Conservation (phyloP, 2,797 vertebrate genomes). For the Pseudochirops corinnae region DNA sequence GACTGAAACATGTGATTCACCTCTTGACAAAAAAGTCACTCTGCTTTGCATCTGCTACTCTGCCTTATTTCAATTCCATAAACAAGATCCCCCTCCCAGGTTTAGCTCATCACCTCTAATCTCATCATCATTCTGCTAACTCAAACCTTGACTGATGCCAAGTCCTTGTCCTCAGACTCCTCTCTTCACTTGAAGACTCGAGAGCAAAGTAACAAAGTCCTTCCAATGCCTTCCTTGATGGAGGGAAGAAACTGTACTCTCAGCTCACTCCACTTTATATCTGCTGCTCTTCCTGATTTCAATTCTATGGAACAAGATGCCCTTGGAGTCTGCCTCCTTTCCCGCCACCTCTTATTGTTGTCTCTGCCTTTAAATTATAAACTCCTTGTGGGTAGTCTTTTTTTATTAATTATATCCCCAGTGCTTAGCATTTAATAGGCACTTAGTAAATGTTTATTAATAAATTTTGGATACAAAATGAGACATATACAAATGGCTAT, state of each 20-base stretch:
- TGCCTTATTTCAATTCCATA: background rate
- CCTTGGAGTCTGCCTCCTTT: background rate
- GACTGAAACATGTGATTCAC: background rate
- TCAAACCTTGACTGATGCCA: background rate
- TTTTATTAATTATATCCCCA: background rate
- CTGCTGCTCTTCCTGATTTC: background rate
- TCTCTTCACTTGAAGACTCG: background rate
- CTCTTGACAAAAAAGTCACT: background rate
- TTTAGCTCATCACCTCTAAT: background rate
- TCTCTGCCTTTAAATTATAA: background rate
- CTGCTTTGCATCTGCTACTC: background rate
- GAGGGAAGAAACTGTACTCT: background rate
- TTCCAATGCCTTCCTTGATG: background rate
- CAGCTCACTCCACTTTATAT: background rate
- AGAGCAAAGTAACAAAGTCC: background rate
- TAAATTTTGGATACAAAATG: background rate
- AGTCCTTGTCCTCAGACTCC: background rate
- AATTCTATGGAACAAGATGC: background rate
- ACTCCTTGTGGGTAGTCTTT: background rate
- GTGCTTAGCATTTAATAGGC: background rate
- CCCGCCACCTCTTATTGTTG: background rate
- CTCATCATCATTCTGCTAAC: background rate
- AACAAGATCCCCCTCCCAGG: background rate
- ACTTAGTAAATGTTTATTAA: background rate
- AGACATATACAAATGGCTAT: background rate